Evolutionary conservation across 2,113 vertebrate genomes (phyloP).

Genomic region (Neogobius melanostomus): DNA sequence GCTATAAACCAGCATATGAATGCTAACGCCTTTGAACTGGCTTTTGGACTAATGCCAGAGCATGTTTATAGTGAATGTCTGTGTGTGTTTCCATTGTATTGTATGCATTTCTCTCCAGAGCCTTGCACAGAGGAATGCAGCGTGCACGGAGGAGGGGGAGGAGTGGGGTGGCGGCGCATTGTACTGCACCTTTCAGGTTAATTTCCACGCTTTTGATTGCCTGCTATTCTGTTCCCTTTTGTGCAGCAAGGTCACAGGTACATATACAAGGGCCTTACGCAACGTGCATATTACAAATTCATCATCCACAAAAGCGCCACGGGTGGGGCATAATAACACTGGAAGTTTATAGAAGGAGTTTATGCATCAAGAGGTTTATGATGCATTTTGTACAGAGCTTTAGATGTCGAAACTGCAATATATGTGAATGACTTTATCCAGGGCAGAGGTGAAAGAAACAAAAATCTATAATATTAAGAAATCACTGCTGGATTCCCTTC

Average conservation of each 20-base stretch:
- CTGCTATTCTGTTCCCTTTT: conserved; percentile 32
- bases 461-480: not conserved
- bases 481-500: not conserved
- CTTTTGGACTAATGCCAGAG: conserved; percentile 9
- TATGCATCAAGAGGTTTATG: conserved; percentile 50
- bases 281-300: conserved; percentile 13
- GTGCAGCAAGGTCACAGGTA: conserved; percentile 42
- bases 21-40: conserved; percentile 18
- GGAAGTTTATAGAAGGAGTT: conserved; percentile 50
- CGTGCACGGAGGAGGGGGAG: conserved; percentile 32
- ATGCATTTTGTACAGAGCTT: conserved; percentile 52
- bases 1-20: not conserved
- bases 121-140: conserved; percentile 49
- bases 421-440: not conserved
- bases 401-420: conserved; percentile 52
- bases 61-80: conserved; percentile 20
- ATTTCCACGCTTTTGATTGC: conserved; percentile 58
- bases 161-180: conserved; percentile 10
- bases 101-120: conserved; percentile 45
- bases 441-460: not conserved
- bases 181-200: conserved; percentile 45
- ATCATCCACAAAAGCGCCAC: conserved; percentile 12
- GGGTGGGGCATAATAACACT: conserved; percentile 39
- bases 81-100: conserved; percentile 25
- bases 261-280: conserved; percentile 14